Conservation (phyloP, 2,797 vertebrate species). For the Calcarius lapponicus region DNA sequence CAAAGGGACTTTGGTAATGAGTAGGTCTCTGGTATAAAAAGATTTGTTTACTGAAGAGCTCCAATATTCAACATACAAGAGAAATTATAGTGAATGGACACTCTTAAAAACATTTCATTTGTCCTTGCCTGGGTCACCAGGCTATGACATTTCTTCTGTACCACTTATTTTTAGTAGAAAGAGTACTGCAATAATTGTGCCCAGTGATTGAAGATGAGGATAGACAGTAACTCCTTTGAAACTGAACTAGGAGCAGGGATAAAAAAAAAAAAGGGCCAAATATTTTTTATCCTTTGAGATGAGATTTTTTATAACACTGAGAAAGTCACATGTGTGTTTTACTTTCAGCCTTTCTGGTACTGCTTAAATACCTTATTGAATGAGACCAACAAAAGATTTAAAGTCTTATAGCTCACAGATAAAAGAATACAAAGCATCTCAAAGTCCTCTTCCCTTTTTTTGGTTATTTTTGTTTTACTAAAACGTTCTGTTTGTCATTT, state of each 20-base stretch:
- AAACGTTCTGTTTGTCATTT: neutral
- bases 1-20: constrained; percentile 23
- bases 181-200: neutral
- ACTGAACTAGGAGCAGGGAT: neutral
- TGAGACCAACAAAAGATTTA: neutral
- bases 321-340: neutral
- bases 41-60: neutral
- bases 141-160: neutral
- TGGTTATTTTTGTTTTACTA: neutral
- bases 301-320: neutral
- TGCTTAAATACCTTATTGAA: neutral
- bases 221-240: neutral
- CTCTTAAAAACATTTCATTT: constrained; percentile 13
- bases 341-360: neutral
- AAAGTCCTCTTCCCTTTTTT: neutral
- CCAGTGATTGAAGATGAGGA: neutral
- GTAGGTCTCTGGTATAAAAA: neutral
- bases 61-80: neutral
- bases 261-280: neutral
- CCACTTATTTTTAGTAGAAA: neutral
- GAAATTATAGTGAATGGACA: neutral
- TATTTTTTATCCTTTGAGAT: neutral
- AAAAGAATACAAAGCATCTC: neutral
- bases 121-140: neutral
- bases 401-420: neutral